Conservation (phyloP, 1,140 invertebrate genomes). For the Thalassaphorura encarpata region DNA sequence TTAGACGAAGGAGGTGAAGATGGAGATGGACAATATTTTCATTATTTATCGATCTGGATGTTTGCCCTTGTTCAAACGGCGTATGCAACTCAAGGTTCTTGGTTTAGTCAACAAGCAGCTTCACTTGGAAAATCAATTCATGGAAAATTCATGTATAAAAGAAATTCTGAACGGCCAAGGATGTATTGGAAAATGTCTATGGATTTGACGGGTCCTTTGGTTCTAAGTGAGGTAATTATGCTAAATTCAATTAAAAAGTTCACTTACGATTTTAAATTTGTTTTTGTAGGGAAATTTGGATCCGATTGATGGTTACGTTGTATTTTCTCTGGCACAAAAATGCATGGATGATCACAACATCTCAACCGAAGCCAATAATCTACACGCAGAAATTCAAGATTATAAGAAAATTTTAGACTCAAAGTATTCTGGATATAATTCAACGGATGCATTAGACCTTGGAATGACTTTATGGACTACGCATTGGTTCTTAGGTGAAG, state of each 20-base stretch:
- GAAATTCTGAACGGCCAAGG: not conserved
- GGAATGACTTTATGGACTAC: not conserved
- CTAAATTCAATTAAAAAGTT: not conserved
- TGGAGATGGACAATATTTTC: constrained; percentile 1
- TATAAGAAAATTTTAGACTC: not conserved
- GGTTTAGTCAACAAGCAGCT: not conserved
- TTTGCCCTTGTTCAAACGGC: not conserved
- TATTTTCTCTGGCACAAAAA: not conserved
- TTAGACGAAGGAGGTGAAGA: not conserved
- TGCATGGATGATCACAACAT: too few species aligned
- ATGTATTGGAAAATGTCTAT: not conserved
- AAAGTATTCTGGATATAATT: not conserved
- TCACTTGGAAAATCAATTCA: not conserved
- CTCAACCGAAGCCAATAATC: not conserved
- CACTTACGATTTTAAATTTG: not conserved
- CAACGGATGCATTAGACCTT: not conserved
- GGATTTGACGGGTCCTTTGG: not conserved
- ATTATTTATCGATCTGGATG: not conserved
- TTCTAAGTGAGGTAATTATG: not conserved
- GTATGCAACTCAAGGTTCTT: not conserved
- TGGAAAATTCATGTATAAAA: not conserved
- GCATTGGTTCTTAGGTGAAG: not conserved
- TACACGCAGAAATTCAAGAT: not conserved
- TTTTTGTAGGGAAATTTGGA: not conserved
- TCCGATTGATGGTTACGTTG: not conserved